These are phyloP conservation scores for Takifugu flavidus DNA, from an alignment of 2,113 vertebrate species.

Conservation along the genomic window DNA sequence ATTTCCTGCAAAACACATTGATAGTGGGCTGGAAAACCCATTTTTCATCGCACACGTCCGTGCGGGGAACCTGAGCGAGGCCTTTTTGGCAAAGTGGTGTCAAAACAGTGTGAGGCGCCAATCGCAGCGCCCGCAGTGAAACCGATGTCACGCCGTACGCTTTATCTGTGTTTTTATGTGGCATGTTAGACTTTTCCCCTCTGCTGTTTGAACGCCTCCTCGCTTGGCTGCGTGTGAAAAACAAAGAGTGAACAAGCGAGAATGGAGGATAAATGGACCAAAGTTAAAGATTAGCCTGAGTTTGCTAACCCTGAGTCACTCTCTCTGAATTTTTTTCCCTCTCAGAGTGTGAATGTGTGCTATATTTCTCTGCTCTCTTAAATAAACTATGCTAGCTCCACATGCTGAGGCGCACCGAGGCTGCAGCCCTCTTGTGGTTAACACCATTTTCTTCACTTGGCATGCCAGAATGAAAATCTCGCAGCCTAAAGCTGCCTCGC, in stretches of 20 bases:
- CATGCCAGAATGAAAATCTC: slow-evolving; percentile 1
- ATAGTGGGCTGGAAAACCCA: too few relatives aligned
- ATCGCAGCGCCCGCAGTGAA: too few relatives aligned
- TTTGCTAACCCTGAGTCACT: background rate
- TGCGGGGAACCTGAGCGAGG: too few relatives aligned
- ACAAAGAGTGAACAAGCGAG: background rate
- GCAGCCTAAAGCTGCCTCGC: slow-evolving; percentile 11
- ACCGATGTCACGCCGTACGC: too few relatives aligned
- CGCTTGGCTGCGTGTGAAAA: background rate
- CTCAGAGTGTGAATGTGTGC: slow-evolving; percentile 1
- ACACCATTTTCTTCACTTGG: slow-evolving; percentile 15
- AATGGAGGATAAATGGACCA: background rate
- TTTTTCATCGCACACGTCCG: too few relatives aligned
- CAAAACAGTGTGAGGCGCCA: too few relatives aligned
- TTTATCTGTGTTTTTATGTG: slow-evolving; percentile 1
- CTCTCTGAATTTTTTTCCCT: background rate
- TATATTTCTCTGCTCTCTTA: slow-evolving; percentile 6
- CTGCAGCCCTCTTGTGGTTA: slow-evolving; percentile 41
- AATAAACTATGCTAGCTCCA: background rate
- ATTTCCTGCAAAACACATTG: too few relatives aligned
- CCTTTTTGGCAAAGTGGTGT: too few relatives aligned
- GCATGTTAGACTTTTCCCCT: slow-evolving; percentile 28
- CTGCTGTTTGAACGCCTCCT: slow-evolving; percentile 18
- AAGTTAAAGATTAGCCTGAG: slow-evolving; percentile 23
- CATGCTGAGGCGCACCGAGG: slow-evolving; percentile 5